Evolutionary conservation across 2,888 invertebrate genomes (phyloP), one percentile per base, ranked within the genome.

Genomic region (Phasia obesa): DNA sequence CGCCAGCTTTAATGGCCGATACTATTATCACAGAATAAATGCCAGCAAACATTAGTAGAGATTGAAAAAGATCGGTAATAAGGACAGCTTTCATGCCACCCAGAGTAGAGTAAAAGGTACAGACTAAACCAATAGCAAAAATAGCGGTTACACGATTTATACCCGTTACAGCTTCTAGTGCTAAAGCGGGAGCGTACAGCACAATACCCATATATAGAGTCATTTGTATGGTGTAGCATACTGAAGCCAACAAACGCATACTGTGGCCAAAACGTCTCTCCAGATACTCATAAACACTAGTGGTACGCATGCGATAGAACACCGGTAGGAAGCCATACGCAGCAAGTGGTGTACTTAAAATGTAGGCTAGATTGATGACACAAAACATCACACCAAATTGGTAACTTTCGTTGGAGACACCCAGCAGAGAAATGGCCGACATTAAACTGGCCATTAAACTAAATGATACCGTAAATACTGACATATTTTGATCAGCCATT

Each of bases 401-500:
- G 90, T 97, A 98, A 88, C 95, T 96, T 90, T 98, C 98, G 19
- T 95, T 94, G 27, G 97, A 96, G 25, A 97, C 96, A n/a, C 98
- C 98, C 55, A 98, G 92, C 31, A 98, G 90, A 0, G 97, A 96
- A 81, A 98, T 95, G 59, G 97, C 97, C 0, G 97, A 97, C 95
- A 98, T 96, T 90, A 97, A 97, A 21, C 97, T 97, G 5, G 97
- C 97, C 96, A 97, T 97, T 73, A 98, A 91, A 3, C 97, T 97
- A 85, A 97, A 96, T 6, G 97, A 95, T 0, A 98, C 96, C 0
- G 97, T 96, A 47, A 93, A 89, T 85, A 96, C 93, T 2, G 95
- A 94, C 95, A 97, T 96, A 86, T 95, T 96, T 85, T 94, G 93
- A 88, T 97, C 94, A 0, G 97, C 98, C 85, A 96, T 91, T 73